Conservation (phyloP, 35 echinoderm and acorn worm species). For the Patiria miniata region DNA sequence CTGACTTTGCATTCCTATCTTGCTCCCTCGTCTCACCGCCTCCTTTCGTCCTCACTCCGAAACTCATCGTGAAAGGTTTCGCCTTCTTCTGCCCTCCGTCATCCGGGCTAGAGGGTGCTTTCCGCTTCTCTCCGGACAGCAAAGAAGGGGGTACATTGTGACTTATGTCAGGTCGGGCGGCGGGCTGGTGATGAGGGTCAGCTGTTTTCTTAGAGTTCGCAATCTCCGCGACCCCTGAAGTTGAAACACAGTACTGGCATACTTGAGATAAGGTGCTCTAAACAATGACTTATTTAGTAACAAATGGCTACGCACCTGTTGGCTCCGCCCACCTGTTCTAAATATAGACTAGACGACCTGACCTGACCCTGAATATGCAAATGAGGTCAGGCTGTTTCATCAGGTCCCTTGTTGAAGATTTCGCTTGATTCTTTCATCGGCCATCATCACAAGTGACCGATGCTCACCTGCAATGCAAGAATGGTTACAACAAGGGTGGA, state of each 20-base stretch:
- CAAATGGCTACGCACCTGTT: neutral
- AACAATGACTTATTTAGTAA: too few species aligned
- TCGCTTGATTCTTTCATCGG: neutral
- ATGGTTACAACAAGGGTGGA: constrained; percentile 7
- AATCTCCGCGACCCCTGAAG: neutral
- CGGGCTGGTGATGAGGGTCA: neutral
- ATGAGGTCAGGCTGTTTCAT: neutral
- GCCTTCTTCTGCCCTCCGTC: neutral
- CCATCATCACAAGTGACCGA: neutral
- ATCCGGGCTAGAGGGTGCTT: neutral
- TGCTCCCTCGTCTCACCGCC: neutral
- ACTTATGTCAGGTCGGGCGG: neutral
- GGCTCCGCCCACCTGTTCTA: neutral
- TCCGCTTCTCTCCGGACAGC: constrained; percentile 22
- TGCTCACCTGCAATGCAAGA: constrained; percentile 23
- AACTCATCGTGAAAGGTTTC: neutral
- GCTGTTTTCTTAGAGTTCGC: neutral
- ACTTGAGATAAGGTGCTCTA: constrained; percentile 23
- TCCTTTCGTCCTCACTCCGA: neutral
- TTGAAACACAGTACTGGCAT: constrained; percentile 26
- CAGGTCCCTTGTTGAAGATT: constrained; percentile 1
- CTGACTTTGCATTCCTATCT: neutral
- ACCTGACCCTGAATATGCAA: neutral
- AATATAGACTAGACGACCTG: neutral
- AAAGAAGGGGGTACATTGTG: constrained; percentile 1